Conservation (phyloP, 2,113 vertebrate species). For the Tachuris rubrigastra region DNA sequence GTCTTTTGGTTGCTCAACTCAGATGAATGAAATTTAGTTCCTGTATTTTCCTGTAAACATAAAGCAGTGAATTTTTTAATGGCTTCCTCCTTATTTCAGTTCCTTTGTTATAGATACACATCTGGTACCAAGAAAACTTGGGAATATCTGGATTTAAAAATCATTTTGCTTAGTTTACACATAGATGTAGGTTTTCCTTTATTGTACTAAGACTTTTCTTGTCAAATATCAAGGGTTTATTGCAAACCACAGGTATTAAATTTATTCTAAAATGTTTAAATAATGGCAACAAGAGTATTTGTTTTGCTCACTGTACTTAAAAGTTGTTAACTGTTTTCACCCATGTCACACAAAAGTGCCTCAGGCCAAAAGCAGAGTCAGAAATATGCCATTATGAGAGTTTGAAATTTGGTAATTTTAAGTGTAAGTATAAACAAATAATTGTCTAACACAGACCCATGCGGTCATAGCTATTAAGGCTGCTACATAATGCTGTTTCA, state of each 20-base stretch:
- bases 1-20: background rate
- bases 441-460: background rate
- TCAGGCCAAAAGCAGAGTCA: background rate
- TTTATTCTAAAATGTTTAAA: slow-evolving; percentile 5
- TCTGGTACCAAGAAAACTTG: background rate
- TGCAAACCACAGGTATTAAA: background rate
- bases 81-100: background rate
- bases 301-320: background rate
- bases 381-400: background rate
- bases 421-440: background rate
- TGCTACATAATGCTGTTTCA: background rate
- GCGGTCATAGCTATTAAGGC: background rate
- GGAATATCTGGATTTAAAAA: background rate
- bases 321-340: background rate
- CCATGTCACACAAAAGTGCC: background rate
- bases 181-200: background rate
- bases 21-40: background rate
- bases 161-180: background rate
- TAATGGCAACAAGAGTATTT: background rate
- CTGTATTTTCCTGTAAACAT: background rate
- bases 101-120: background rate
- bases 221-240: slow-evolving; percentile 22
- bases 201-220: background rate
- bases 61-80: background rate
- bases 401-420: background rate